These are phyloP conservation scores for Zaprionus lineosus DNA, from an alignment of 2,888 invertebrate genomes.

Conservation along the genomic window DNA sequence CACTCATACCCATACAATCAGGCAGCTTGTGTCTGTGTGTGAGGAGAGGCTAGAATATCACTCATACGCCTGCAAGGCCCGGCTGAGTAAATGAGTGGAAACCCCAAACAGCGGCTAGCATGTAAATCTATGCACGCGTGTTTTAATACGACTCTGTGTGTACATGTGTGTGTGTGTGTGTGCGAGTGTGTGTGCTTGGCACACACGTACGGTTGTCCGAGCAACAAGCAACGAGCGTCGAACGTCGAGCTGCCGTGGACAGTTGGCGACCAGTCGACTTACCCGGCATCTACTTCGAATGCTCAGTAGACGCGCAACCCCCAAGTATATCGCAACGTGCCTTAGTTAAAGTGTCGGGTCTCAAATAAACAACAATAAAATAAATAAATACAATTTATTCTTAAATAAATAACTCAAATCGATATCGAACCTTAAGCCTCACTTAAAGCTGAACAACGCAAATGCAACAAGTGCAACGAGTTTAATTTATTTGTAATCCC, in stretches of 20 bases:
- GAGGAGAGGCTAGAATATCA: slow-evolving; percentile 68
- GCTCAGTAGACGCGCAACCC: slow-evolving; percentile 80
- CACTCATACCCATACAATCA: slow-evolving; percentile 2
- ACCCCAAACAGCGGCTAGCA: slow-evolving; percentile 25
- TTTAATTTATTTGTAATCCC: no score
- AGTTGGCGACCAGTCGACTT: slow-evolving; percentile 66
- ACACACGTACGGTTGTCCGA: slow-evolving; percentile 38
- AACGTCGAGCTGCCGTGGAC: slow-evolving; percentile 37
- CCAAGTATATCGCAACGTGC: slow-evolving; percentile 73
- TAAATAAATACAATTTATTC: slow-evolving; percentile 6
- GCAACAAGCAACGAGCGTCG: slow-evolving; percentile 46
- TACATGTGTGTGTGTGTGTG: slow-evolving; percentile 16
- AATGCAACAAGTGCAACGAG: slow-evolving; percentile 39
- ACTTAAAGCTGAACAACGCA: no score
- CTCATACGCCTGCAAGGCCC: slow-evolving; percentile 64
- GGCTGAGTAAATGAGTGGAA: slow-evolving; percentile 63
- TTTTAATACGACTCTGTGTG: slow-evolving; percentile 4
- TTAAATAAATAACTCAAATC: no score
- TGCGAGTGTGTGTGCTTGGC: slow-evolving; percentile 9
- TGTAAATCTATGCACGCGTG: slow-evolving; percentile 24
- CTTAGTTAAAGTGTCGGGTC: slow-evolving; percentile 33
- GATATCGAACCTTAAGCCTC: no score
- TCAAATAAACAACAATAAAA: slow-evolving; percentile 4
- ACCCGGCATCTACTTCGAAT: slow-evolving; percentile 67
- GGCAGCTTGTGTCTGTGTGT: no score